Evolutionary conservation across 2,113 vertebrate genomes (phyloP), one percentile per base, ranked within the genome.

Genomic region (Hydropotes inermis): DNA sequence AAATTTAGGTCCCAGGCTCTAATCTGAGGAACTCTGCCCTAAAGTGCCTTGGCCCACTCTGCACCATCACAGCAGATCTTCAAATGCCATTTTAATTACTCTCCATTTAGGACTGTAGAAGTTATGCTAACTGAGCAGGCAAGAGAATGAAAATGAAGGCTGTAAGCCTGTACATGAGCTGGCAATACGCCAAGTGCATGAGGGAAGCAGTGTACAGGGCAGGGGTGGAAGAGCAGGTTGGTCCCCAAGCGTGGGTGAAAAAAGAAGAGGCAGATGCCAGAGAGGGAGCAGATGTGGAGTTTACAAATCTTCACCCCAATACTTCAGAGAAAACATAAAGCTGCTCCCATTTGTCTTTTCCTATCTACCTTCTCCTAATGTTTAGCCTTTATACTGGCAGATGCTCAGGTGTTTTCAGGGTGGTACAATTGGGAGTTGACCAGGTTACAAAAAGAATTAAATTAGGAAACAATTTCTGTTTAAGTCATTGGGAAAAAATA

Each of bases 111-210:
- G 43, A 33, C 54, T 16, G 23, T 57, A 21, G 28, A 76, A 54
- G 27, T 82, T 47, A 89, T 90, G 36, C 57, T 10, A 25, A 52
- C 87, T 87, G 19, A 89, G 86, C 4, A 23, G n/a, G 11, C 7
- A 45, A 57, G 79, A 64, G 79, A 86, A 27, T 43, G 43, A 43
- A 64, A 74, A 45, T 28, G 19, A 58, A 64, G 60, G 16, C 16
- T 64, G 16, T 47, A 16, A 13, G 17, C 55, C 50, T 61, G 10
- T 19, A 5, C 5, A 85, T 30, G n/a, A 39, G 14, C 6, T 30
- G 33, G 21, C 27, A 7, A 4, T 0, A 2, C 0, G 4, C 14
- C 27, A 67, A 50, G 16, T 33, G 87, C 16, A 13, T 6, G 7
- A 60, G 33, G 27, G 30, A 45, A 85, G 89, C n/a, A 39, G 36